Percentiles rank a stretch among this genome's conserved stretches.
phyloP scores from a whole-genome alignment of 2,888 invertebrate genomes.

The Cheiracanthium punctorium region DNA sequence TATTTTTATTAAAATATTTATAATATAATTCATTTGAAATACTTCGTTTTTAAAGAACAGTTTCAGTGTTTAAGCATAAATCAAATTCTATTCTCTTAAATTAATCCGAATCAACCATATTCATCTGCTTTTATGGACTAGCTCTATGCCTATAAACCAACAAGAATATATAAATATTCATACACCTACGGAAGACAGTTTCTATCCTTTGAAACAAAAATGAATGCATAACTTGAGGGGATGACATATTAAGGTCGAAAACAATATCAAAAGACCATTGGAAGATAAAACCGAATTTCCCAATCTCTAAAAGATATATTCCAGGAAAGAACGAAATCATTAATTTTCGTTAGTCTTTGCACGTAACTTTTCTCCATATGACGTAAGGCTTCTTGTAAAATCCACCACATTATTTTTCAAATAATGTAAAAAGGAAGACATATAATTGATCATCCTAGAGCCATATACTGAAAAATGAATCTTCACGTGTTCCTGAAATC shows the following conservation, averaged over 20 bases:
- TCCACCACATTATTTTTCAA: not conserved
- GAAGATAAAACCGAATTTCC: not conserved
- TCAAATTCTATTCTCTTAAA: too few species aligned
- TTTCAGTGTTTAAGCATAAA: too few species aligned
- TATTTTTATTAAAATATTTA: too few species aligned
- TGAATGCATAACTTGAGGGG: not conserved
- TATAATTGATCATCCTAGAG: conserved; percentile 64
- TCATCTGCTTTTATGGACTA: too few species aligned
- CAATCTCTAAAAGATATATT: not conserved
- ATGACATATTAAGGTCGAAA: conserved; percentile 1
- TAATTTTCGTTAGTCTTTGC: not conserved
- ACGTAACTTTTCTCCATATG: not conserved
- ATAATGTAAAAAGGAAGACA: not conserved
- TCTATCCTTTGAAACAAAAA: not conserved
- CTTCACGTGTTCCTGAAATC: conserved; percentile 7
- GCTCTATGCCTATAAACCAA: too few species aligned
- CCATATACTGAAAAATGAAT: conserved; percentile 47
- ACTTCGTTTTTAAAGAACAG: too few species aligned
- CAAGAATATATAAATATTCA: too few species aligned
- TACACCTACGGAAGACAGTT: not conserved
- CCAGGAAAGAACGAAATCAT: not conserved
- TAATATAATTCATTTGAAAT: too few species aligned
- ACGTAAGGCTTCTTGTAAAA: not conserved
- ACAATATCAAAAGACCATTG: not conserved
- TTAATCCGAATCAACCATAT: too few species aligned